These are phyloP conservation scores for Leucophenga varia DNA, from an alignment of 1,140 invertebrate genomes.

Conservation along the genomic window DNA sequence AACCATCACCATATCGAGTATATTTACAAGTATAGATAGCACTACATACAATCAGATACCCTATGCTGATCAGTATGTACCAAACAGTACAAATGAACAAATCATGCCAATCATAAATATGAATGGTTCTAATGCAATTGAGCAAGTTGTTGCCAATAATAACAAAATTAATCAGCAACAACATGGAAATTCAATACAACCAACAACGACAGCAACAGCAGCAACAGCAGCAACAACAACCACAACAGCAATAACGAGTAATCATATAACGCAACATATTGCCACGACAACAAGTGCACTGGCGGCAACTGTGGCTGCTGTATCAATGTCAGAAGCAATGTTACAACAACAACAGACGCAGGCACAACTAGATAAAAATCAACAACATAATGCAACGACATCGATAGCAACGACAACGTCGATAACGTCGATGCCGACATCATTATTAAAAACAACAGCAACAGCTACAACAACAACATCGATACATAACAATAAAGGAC, in stretches of 20 bases:
- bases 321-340: neutral
- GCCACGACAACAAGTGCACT: conserved; percentile 1
- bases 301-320: conserved; percentile 9
- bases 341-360: too few relatives aligned
- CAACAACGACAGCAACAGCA: conserved; percentile 16
- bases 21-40: conserved; percentile 47
- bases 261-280: conserved; percentile 1
- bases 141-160: conserved; percentile 47
- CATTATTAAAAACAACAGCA: conserved; percentile 1
- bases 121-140: conserved; percentile 1
- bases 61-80: conserved; percentile 56
- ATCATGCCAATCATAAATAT: neutral
- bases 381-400: conserved; percentile 4
- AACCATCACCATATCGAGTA: conserved; percentile 45
- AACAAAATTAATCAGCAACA: conserved; percentile 54
- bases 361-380: too few relatives aligned
- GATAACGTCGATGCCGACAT: neutral
- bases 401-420: conserved; percentile 6
- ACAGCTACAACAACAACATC: conserved; percentile 1
- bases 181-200: conserved; percentile 25
- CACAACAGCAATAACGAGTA: neutral
- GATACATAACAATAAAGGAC: conserved; percentile 22
- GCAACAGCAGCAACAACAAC: conserved; percentile 5
- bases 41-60: conserved; percentile 49
- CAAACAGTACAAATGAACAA: conserved; percentile 27